Conservation (phyloP, 2,113 vertebrate species). For the Oreochromis spilurus region DNA sequence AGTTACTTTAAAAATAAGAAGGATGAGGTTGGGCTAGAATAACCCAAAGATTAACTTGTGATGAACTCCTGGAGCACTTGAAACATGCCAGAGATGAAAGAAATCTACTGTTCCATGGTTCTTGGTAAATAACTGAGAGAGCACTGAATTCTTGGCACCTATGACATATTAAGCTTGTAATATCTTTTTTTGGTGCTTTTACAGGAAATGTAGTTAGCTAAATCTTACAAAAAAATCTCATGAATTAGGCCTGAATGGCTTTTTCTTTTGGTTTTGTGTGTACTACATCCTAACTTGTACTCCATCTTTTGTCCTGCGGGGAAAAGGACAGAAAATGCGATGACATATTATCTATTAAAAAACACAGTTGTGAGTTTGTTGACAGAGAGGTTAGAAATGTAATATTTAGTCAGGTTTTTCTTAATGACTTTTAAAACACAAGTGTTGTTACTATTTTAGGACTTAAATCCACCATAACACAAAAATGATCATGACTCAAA, state of each 20-base stretch:
- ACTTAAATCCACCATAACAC: neutral
- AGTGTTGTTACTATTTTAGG: neutral
- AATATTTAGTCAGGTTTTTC: neutral
- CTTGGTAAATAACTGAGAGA: neutral
- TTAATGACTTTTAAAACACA: neutral
- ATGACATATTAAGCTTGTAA: neutral
- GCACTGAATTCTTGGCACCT: neutral
- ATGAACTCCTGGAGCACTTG: neutral
- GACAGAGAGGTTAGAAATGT: neutral
- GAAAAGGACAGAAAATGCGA: neutral
- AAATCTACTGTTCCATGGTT: neutral
- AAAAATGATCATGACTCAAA: neutral
- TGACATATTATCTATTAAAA: neutral
- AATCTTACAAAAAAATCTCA: neutral
- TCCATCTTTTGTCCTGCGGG: accelerated
- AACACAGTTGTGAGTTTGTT: neutral
- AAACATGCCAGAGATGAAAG: neutral
- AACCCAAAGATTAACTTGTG: neutral
- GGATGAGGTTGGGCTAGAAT: accelerated
- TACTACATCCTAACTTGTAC: neutral
- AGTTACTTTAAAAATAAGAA: neutral
- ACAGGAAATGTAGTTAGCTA: neutral
- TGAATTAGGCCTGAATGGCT: neutral
- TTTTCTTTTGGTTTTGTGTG: neutral
- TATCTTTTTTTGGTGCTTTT: neutral